Evolutionary conservation across 1,140 invertebrate genomes (phyloP), one percentile per base, ranked within the genome.

Genomic region (Drosophila hydei): DNA sequence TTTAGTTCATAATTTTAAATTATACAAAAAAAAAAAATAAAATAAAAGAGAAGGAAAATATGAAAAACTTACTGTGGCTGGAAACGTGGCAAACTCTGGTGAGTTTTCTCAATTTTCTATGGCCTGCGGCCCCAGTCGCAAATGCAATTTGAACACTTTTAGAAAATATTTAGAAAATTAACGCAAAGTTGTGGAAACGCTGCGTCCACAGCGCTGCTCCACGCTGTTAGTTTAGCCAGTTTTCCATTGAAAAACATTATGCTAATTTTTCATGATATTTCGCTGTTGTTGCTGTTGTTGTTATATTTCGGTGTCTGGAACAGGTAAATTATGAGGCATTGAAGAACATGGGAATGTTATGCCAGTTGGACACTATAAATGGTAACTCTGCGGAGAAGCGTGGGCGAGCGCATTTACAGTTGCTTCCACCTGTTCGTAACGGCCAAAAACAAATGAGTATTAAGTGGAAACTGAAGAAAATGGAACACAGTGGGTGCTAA

Each of bases 161-260:
- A 50, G 63, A 87, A 87, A 87, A 87, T 87, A 87, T 87, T 87
- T 87, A 78, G 83, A 87, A 87, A 87, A 87, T 87, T 87, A 88
- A 88, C 83, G 83, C 83, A 87, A 88, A 85, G 75, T 88, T 87
- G 81, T 87, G 81, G 75, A 83, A 71, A 81, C 75, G 71, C 79
- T 85, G 69, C 72, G 72, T 79, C 76, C 76, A 55, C 47, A 30
- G 18, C 42, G 67, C 61, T 16, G 38, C 38, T 30, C n/a, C 38
- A 38, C 43, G 23, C 52, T 40, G 30, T 30, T 64, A 84, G 72
- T 73, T 84, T 71, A 62, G 59, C 43, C 43, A 48, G 23, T 63
- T 33, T 42, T 45, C 59, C 43, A 45, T 74, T 60, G 64, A 55
- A 77, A 87, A 79, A 88, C 83, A 84, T 76, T 89, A 88, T 88